Percentiles rank a stretch among this genome's conserved stretches.
These are phyloP conservation scores for Iguana delicatissima DNA, from an alignment of 2,797 vertebrate species.

Conservation along the genomic window DNA sequence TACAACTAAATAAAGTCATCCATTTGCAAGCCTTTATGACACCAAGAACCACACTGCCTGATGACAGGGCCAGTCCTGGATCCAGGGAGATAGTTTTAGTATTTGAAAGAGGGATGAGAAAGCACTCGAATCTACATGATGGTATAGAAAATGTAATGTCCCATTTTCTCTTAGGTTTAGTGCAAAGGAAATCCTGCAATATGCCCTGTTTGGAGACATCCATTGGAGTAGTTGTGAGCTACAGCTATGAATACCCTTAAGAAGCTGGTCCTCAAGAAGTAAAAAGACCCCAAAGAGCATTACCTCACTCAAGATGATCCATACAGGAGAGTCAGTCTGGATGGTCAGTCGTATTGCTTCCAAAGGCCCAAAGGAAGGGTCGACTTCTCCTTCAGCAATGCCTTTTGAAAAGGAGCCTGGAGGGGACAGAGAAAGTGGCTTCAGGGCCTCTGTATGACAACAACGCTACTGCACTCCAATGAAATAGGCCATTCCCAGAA, in stretches of 20 bases:
- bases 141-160: no score
- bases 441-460: neutral
- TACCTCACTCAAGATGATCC: conserved; percentile 98
- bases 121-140: no score
- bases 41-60: neutral
- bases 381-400: conserved; percentile 93
- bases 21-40: neutral
- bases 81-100: neutral
- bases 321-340: conserved; percentile 94
- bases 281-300: conserved; percentile 19
- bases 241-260: neutral
- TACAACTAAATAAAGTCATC: neutral
- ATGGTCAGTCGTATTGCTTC: conserved; percentile 94
- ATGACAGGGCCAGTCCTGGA: neutral
- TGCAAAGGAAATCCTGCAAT: neutral
- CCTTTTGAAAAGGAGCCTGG: conserved; percentile 93
- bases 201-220: no score
- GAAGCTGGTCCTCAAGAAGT: neutral
- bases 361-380: conserved; percentile 91
- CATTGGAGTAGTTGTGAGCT: neutral
- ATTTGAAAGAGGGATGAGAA: neutral
- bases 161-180: neutral
- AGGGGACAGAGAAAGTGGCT: neutral
- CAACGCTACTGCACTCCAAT: neutral
- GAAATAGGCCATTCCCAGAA: neutral